A percentile compares a stretch with the other conserved stretches of the same genome.
Conservation (phyloP, 2,113 vertebrate genomes). For the Bettongia penicillata region DNA sequence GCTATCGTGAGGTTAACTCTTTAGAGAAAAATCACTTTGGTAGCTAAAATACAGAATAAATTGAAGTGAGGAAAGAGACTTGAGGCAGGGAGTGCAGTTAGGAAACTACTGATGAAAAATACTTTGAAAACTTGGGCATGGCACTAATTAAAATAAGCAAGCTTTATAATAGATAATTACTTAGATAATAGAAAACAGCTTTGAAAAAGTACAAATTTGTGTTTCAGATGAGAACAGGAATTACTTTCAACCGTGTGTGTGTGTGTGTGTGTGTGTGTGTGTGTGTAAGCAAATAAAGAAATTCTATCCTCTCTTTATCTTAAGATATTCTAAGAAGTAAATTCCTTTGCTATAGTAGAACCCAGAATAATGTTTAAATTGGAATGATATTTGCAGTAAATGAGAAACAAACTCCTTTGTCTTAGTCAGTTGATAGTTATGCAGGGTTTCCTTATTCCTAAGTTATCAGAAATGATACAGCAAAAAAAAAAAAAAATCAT, state of each 20-base stretch:
- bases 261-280: not conserved
- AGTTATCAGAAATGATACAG: slow-evolving; percentile 41
- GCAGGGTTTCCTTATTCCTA: slow-evolving; percentile 6
- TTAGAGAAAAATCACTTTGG: not conserved
- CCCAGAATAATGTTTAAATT: not conserved
- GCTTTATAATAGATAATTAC: not conserved
- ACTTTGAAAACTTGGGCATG: not conserved
- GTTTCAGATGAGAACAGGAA: slow-evolving; percentile 22
- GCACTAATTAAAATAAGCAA: not conserved
- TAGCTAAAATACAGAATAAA: not conserved
- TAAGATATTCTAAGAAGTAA: not conserved
- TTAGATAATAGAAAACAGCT: not conserved
- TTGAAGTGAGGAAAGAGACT: not conserved
- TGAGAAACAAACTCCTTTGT: not conserved
- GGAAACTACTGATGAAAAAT: not conserved
- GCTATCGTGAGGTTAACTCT: not conserved
- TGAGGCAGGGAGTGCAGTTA: not conserved
- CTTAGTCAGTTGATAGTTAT: not conserved
- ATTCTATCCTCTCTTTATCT: not conserved
- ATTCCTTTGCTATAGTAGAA: not conserved
- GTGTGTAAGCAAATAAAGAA: not conserved
- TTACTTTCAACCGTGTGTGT: not conserved
- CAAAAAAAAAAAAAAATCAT: not conserved
- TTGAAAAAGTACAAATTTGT: slow-evolving; percentile 4
- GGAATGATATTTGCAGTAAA: not conserved